Evolutionary conservation across 2,888 invertebrate species (phyloP), one percentile per base, ranked within the genome.

Genomic region (Tryphoninae sp.): DNA sequence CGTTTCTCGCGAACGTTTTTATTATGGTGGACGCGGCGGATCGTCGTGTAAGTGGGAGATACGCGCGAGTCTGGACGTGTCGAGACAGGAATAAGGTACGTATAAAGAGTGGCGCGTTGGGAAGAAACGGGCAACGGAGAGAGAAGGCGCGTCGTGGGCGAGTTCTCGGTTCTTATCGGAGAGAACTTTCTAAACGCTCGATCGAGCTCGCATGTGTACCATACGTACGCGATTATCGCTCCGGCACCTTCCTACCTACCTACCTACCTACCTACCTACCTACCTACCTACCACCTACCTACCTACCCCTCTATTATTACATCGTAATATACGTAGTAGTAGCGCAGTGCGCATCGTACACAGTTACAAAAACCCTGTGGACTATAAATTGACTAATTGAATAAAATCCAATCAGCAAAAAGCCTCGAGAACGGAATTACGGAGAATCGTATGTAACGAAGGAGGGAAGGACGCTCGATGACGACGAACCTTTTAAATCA

Each of bases 101-200:
- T 4, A 73, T 33, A 19, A 55, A 67, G 45, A 58, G 68, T 67
- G 42, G 42, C 40, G 42, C 40, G 8, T 19, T 16, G 67, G 45
- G 16, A 62, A 64, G 55, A 73, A 65, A 55, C 64, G 51, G 33
- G 71, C 19, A 73, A 73, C 69, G 75, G 33, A 61, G 58, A 45
- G 58, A 62, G 62, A 67, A 53, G 59, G 45, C 51, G 75, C 58
- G 61, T 53, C 45, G 62, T 74, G 69, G 49, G 78, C 71, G 75
- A 73, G 61, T 53, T 72, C 71, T 78, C 55, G 55, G 33, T 23
- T 67, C 71, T 80, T 79, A 79, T 79, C 79, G 76, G 53, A 68
- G 79, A 45, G 13, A 78, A 80, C 77, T 77, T 80, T 82, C 76
- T 82, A 80, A 82, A 80, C 55, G 72, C 58, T 72, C 73, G 64